Percentiles rank a stretch among this genome's conserved stretches.
These are phyloP conservation scores for Eremobia ochroleuca DNA, from an alignment of 2,888 invertebrate genomes.

Conservation along the genomic window DNA sequence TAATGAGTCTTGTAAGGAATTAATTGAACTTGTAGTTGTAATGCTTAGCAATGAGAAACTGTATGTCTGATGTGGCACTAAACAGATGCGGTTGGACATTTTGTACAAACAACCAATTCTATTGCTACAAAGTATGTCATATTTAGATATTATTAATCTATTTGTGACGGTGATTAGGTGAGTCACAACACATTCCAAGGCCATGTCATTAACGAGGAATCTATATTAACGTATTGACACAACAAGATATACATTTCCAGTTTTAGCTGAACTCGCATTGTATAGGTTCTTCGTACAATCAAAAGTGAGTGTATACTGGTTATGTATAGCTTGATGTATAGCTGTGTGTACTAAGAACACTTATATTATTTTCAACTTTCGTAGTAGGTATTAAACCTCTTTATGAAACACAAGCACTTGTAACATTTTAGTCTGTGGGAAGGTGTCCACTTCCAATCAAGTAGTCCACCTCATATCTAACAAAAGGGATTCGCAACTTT, in stretches of 20 bases:
- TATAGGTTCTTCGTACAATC: background rate
- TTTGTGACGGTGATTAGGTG: constrained; percentile 11
- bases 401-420: background rate
- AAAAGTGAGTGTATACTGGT: background rate
- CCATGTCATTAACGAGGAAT: constrained; percentile 3
- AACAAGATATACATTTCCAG: background rate
- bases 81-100: background rate
- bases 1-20: background rate
- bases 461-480: background rate
- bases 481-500: background rate
- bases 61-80: background rate
- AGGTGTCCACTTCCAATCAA: background rate
- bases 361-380: background rate
- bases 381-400: background rate
- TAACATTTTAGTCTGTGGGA: background rate
- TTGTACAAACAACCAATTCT: background rate
- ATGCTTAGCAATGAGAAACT: background rate
- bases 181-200: constrained; percentile 38
- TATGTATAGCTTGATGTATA: background rate
- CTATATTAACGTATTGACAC: background rate
- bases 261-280: background rate
- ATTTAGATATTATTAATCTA: constrained; percentile 32
- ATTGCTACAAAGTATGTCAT: background rate
- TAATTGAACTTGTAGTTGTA: background rate
- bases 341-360: background rate